Base-by-base conservation (phyloP, 1,140 invertebrate genomes). In the Drusus annulatus region DNA sequence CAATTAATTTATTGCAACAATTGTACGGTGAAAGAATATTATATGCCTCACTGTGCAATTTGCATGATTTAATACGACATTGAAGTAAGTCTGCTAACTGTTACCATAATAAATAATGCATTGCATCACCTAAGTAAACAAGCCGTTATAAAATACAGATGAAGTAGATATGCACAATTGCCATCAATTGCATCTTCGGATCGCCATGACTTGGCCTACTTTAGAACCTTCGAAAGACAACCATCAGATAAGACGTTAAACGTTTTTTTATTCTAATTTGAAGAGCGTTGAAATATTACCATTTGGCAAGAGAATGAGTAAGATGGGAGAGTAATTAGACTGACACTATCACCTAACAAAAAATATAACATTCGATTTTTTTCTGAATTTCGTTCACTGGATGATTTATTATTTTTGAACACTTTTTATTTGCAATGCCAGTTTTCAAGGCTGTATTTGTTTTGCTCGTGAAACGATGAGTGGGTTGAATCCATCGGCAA, bases 81-180 rank as follows among this genome's bases (percentile, higher is more conserved):
- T 71, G 68, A 71, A 21, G 3, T 21, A 23, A 60, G 19, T 23
- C 23, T 17, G 17, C 10, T 36, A 31, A 50, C 31, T 45, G 36
- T 13, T 45, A 10, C 36, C 19, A 16, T 23, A 45, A 51, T 23
- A 23, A 4, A 71, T 50, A 71, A 71, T 17, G 31, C 23, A 71
- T 71, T 71, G 68, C 31, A 50, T 71, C 68, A 71, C n/a, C n/a
- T 21, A 71, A 45, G 28, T 71, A 50, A 71, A 71, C 17, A 71
- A 21, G 45, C 28, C n/a, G 31, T 17, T 71, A 51, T 71, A 71
- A 45, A 50, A 71, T 31, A 71, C 23, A 71, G 31, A 36, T 36
- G 31, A 36, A 36, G 31, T 6, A 71, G 17, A 45, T 65, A 28
- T 17, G 16, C 62, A 51, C 16, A 21, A 71, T 17, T 71, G 19